Percentiles rank a stretch among this genome's conserved stretches.
Conservation (phyloP, 2,888 invertebrate species). For the Thera obeliscata region DNA sequence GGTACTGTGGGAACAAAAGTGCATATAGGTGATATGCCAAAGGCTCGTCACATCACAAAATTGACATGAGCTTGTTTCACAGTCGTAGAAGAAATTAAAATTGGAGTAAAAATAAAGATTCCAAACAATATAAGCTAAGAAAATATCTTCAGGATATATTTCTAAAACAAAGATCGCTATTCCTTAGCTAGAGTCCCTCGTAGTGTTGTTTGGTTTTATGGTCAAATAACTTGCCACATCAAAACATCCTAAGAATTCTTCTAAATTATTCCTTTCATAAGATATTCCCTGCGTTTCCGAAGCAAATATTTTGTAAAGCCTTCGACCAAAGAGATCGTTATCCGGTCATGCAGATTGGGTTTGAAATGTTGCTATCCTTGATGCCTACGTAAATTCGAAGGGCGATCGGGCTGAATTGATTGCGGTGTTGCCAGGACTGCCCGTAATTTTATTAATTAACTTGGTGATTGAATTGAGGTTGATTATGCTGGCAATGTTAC, state of each 20-base stretch:
- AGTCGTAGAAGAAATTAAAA: background rate
- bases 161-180: too few relatives aligned
- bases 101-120: too few relatives aligned
- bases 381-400: conserved; percentile 32
- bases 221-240: conserved; percentile 11
- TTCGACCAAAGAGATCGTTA: conserved; percentile 32
- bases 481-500: conserved; percentile 5
- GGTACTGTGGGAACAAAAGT: background rate
- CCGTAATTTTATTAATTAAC: conserved; percentile 20
- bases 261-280: background rate
- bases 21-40: background rate
- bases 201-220: background rate
- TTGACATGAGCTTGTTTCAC: too few relatives aligned
- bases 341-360: conserved; percentile 31
- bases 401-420: conserved; percentile 29
- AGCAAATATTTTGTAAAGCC: conserved; percentile 27
- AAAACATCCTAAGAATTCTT: background rate
- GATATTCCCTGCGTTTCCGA: conserved; percentile 11
- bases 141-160: too few relatives aligned
- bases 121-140: too few relatives aligned
- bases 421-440: conserved; percentile 19
- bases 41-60: too few relatives aligned
- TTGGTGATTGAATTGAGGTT: conserved; percentile 15
- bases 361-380: conserved; percentile 40
- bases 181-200: too few relatives aligned